Conservation (phyloP, 2,797 vertebrate genomes). For the Squalus acanthias region DNA sequence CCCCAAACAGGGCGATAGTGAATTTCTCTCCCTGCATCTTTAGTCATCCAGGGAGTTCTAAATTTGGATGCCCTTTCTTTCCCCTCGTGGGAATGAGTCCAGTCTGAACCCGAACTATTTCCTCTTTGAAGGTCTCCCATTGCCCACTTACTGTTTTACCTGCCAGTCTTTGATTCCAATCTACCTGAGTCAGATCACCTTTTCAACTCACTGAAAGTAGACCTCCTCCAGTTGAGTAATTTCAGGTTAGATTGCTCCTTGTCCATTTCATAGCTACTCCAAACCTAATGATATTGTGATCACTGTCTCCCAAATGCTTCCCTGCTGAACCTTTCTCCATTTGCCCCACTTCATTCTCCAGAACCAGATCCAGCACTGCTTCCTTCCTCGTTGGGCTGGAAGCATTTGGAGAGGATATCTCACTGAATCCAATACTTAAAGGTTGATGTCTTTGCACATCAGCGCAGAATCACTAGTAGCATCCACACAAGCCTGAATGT, state of each 20-base stretch:
- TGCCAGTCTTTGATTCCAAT: background rate
- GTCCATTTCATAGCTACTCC: background rate
- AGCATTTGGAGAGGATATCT: background rate
- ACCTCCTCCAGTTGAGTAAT: background rate
- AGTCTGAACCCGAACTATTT: background rate
- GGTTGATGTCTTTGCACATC: background rate
- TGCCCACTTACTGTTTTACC: background rate
- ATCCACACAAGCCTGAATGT: background rate
- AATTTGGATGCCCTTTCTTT: no score
- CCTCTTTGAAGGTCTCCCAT: background rate
- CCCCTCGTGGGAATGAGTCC: background rate
- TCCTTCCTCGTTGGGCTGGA: background rate
- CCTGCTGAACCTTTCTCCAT: background rate
- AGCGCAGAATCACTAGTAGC: background rate
- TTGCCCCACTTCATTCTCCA: background rate
- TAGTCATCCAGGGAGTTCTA: no score
- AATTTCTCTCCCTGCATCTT: no score
- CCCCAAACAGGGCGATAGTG: no score
- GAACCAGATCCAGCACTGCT: background rate
- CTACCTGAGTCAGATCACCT: background rate
- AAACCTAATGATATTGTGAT: background rate
- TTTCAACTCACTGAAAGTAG: background rate
- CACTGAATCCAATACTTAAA: background rate
- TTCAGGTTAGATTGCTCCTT: background rate
- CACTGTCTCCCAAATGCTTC: background rate